phyloP scores from a whole-genome alignment of 2,888 invertebrate species.

The Torymus aiolomorphi region DNA sequence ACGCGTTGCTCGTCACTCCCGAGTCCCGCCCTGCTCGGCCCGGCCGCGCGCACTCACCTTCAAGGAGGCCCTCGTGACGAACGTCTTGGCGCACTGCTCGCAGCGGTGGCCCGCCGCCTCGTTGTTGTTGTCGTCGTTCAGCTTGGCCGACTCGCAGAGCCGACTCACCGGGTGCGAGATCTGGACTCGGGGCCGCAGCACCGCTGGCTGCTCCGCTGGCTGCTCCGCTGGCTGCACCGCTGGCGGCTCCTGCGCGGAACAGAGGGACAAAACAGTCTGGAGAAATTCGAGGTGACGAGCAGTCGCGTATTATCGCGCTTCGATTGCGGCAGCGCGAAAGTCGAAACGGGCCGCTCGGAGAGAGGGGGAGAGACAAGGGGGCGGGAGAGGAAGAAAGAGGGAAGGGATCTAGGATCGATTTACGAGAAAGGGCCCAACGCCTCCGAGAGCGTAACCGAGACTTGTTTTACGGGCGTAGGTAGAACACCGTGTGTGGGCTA shows the following conservation, averaged over 20 bases:
- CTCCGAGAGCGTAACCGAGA: too few relatives aligned
- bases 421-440: too few relatives aligned
- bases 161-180: slow-evolving; percentile 70
- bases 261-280: background rate
- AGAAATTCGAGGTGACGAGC: background rate
- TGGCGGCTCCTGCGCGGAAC: too few relatives aligned
- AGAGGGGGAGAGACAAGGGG: too few relatives aligned
- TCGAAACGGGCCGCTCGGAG: too few relatives aligned
- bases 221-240: too few relatives aligned
- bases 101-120: slow-evolving; percentile 63
- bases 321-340: too few relatives aligned
- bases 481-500: too few relatives aligned
- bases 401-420: too few relatives aligned
- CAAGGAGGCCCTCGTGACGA: slow-evolving; percentile 73
- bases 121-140: slow-evolving; percentile 69
- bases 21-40: background rate
- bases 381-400: too few relatives aligned
- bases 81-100: slow-evolving; percentile 73
- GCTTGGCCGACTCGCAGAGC: slow-evolving; percentile 62
- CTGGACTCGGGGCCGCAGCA: slow-evolving; percentile 21
- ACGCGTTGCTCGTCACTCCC: background rate
- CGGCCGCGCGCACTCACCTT: slow-evolving; percentile 67
- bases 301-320: too few relatives aligned
- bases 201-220: background rate
- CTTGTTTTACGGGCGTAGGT: too few relatives aligned